phyloP scores from a whole-genome alignment of 1,140 invertebrate genomes.

The Hyles vespertilio region DNA sequence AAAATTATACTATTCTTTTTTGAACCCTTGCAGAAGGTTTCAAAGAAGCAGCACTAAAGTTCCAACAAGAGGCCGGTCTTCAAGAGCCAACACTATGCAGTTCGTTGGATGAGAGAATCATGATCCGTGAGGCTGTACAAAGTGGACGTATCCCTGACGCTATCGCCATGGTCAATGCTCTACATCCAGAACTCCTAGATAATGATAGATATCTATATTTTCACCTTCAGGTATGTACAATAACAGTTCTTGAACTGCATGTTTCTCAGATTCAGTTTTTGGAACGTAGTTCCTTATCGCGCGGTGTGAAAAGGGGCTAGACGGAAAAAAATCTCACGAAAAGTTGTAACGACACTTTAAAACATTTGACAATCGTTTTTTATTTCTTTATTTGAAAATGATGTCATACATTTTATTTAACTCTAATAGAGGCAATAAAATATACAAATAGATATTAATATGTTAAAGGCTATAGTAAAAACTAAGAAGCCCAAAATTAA shows the following conservation, averaged over 20 bases:
- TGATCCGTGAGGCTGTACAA: slow-evolving; percentile 96
- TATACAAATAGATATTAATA: too few species aligned
- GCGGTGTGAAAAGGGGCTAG: too few species aligned
- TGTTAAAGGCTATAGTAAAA: too few species aligned
- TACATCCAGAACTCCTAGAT: slow-evolving; percentile 96
- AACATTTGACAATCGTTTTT: too few species aligned
- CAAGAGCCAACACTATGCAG: slow-evolving; percentile 91
- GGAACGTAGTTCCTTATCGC: too few species aligned
- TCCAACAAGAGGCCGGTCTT: slow-evolving; percentile 95
- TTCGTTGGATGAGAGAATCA: slow-evolving; percentile 94
- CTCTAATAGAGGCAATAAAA: too few species aligned
- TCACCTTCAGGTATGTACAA: slow-evolving; percentile 86
- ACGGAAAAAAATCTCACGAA: too few species aligned
- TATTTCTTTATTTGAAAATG: too few species aligned
- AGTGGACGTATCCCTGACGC: slow-evolving; percentile 95
- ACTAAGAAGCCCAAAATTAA: too few species aligned
- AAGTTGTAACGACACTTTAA: too few species aligned
- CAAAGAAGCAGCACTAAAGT: slow-evolving; percentile 98
- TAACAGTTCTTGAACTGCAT: neutral
- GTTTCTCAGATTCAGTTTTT: neutral
- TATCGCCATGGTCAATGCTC: slow-evolving; percentile 93
- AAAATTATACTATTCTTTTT: neutral
- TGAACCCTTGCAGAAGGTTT: slow-evolving; percentile 87
- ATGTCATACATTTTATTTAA: too few species aligned
- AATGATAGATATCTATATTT: slow-evolving; percentile 97